Percentiles rank a stretch among this genome's conserved stretches.
These are phyloP conservation scores for Cherax destructor DNA, from an alignment of 1,140 invertebrate genomes.

Conservation along the genomic window DNA sequence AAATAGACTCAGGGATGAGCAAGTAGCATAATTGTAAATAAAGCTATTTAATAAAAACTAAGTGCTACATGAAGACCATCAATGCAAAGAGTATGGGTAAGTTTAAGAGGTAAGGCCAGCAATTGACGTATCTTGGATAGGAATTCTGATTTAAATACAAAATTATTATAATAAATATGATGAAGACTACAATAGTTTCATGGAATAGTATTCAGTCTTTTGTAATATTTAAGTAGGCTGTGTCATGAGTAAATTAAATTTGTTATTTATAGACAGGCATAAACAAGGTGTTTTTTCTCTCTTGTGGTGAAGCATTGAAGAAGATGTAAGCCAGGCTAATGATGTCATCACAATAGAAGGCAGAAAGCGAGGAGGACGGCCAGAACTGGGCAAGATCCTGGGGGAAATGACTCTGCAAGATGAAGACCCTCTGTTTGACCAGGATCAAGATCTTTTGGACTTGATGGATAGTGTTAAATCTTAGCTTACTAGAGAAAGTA, in stretches of 20 bases:
- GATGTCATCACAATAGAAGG: conserved; percentile 36
- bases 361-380: background rate
- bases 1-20: too few species aligned
- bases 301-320: background rate
- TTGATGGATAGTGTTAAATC: conserved; percentile 38
- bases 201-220: too few species aligned
- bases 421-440: background rate
- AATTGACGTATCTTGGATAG: too few species aligned
- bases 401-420: conserved; percentile 27
- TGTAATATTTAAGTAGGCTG: too few species aligned
- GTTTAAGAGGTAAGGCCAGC: too few species aligned
- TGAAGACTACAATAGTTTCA: too few species aligned
- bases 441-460: conserved; percentile 41
- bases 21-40: too few species aligned
- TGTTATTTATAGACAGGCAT: background rate
- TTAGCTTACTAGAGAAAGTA: background rate
- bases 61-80: too few species aligned
- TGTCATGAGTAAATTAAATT: background rate
- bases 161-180: too few species aligned
- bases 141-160: too few species aligned
- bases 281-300: background rate
- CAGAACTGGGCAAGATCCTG: conserved; percentile 35
- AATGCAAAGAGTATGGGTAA: too few species aligned
- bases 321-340: background rate
- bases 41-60: too few species aligned